These are phyloP conservation scores for Oriolus oriolus DNA, from an alignment of 2,113 vertebrate species.

Conservation along the genomic window DNA sequence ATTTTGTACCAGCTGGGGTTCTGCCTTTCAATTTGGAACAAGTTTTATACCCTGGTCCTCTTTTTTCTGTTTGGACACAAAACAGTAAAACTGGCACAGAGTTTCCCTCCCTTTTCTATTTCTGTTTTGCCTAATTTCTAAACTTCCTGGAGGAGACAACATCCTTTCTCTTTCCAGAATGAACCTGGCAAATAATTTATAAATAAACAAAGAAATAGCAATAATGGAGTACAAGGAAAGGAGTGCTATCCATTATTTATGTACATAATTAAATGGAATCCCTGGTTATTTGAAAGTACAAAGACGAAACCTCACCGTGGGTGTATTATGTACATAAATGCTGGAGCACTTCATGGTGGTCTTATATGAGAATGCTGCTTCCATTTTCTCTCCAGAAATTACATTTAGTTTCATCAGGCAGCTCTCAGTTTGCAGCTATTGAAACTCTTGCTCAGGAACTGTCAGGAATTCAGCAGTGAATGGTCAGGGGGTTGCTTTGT, in stretches of 20 bases:
- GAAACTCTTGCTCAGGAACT: not conserved
- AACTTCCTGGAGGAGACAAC: not conserved
- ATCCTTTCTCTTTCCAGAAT: not conserved
- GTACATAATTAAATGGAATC: not conserved
- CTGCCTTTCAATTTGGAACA: conserved; percentile 2
- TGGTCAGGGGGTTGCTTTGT: not conserved
- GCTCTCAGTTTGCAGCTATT: not conserved
- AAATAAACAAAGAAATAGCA: not conserved
- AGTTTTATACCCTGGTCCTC: not conserved
- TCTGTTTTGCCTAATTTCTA: not conserved
- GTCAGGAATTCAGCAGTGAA: not conserved
- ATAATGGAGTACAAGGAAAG: not conserved
- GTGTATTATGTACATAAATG: not conserved
- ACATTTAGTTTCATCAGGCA: not conserved
- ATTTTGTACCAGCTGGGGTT: not conserved
- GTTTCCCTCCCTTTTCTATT: not conserved
- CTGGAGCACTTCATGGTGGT: not conserved
- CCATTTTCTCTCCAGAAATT: not conserved
- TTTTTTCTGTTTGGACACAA: not conserved
- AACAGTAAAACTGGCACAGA: not conserved
- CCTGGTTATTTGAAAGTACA: not conserved
- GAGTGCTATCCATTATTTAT: not conserved
- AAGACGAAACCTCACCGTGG: not conserved
- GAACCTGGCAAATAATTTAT: not conserved
- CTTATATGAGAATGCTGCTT: not conserved